These are phyloP conservation scores for Teleogryllus occipitalis DNA, from an alignment of 1,140 invertebrate species.

Conservation along the genomic window DNA sequence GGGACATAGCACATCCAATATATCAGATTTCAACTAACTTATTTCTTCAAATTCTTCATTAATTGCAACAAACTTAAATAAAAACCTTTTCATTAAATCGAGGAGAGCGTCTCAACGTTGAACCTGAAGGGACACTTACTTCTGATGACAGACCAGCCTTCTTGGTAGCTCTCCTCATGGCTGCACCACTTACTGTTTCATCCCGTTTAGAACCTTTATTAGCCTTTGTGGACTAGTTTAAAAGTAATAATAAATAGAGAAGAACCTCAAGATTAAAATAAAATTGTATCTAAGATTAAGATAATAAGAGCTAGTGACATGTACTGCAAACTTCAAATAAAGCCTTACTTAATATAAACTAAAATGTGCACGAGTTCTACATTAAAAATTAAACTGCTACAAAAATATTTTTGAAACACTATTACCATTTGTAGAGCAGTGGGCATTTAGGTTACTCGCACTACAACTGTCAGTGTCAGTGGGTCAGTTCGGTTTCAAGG, in stretches of 20 bases:
- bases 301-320: not conserved
- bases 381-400: not conserved
- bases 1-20: not conserved
- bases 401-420: not conserved
- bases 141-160: not conserved
- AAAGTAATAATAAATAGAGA: not conserved
- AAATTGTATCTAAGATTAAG: not conserved
- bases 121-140: not conserved
- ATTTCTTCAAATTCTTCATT: not conserved
- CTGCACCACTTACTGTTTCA: not conserved
- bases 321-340: not conserved
- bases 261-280: not conserved
- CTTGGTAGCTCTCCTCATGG: not conserved
- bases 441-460: not conserved
- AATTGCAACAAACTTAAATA: not conserved
- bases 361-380: not conserved
- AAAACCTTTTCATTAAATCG: slow-evolving; percentile 14
- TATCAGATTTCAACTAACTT: not conserved
- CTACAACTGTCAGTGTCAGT: not conserved
- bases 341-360: not conserved
- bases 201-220: not conserved
- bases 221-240: not conserved
- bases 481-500: not conserved
- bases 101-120: slow-evolving; percentile 10
- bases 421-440: not conserved